Evolutionary conservation across 2,113 vertebrate species (phyloP).

Genomic region (Toxotes jaculatrix): DNA sequence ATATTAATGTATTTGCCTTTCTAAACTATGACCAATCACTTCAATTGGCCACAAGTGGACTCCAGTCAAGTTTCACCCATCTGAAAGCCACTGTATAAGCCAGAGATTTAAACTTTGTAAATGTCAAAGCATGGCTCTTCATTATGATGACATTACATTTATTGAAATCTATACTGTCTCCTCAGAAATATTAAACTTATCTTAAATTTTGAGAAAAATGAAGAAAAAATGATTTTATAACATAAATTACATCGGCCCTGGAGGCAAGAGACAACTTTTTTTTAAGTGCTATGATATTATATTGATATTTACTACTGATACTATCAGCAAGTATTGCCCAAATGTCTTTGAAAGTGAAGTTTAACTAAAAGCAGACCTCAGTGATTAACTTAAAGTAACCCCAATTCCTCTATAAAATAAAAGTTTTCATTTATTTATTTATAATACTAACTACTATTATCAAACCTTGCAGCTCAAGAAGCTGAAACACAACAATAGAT

Average conservation of each 20-base stretch:
- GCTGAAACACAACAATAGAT: not conserved
- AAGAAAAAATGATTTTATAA: not conserved
- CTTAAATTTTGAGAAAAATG: not conserved
- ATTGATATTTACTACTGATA: not conserved
- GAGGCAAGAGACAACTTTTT: not conserved
- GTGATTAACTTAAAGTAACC: slow-evolving; percentile 1
- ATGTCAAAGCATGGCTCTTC: not conserved
- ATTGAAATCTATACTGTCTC: not conserved
- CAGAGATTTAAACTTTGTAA: not conserved
- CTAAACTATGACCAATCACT: too few species aligned
- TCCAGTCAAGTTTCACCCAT: not conserved
- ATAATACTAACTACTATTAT: too few species aligned
- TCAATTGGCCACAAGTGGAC: too few species aligned
- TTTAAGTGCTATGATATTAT: not conserved
- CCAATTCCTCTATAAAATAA: not conserved
- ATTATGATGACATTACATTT: not conserved
- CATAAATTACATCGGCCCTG: not conserved
- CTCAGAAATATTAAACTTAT: not conserved
- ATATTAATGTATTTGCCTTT: too few species aligned
- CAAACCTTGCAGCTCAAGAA: not conserved
- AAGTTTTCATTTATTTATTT: not conserved
- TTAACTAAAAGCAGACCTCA: not conserved
- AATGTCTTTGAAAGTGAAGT: slow-evolving; percentile 11
- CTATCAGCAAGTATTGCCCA: not conserved
- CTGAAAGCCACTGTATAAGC: not conserved